Percentiles rank a stretch among this genome's conserved stretches.
These are phyloP conservation scores for Albula goreensis DNA, from an alignment of 2,113 vertebrate species.

Conservation along the genomic window DNA sequence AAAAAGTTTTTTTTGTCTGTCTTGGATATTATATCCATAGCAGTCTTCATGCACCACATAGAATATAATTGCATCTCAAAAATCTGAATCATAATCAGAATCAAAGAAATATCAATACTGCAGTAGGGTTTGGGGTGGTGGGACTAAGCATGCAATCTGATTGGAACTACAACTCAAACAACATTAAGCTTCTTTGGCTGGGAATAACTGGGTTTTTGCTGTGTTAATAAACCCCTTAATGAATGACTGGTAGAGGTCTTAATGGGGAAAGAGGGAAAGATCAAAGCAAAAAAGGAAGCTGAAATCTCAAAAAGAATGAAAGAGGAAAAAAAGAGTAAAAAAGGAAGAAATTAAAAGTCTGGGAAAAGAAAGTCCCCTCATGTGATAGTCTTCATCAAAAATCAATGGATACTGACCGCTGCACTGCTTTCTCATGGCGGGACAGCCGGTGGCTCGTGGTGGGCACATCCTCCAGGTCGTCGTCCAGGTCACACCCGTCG, in stretches of 20 bases:
- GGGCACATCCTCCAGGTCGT: constrained; percentile 95
- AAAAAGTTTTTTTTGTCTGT: constrained; percentile 33
- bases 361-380: constrained; percentile 58
- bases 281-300: constrained; percentile 37
- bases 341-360: constrained; percentile 53
- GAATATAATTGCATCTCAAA: constrained; percentile 28
- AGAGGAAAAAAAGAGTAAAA: constrained; percentile 50
- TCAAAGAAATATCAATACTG: neutral
- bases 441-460: constrained; percentile 97
- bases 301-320: constrained; percentile 41
- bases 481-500: constrained; percentile 88
- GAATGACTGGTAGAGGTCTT: constrained; percentile 45
- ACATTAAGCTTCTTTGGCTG: constrained; percentile 43
- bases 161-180: constrained; percentile 26
- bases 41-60: constrained; percentile 44
- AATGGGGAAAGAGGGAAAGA: constrained; percentile 44
- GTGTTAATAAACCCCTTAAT: constrained; percentile 45
- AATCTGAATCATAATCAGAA: constrained; percentile 26
- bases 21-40: constrained; percentile 33
- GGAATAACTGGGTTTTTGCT: constrained; percentile 34
- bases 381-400: constrained; percentile 77
- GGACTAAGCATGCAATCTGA: constrained; percentile 44
- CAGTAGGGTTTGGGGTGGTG: constrained; percentile 22
- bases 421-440: constrained; percentile 95
- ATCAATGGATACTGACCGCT: constrained; percentile 98